Evolutionary conservation across 2,888 invertebrate genomes (phyloP), one percentile per base, ranked within the genome.

Genomic region (Thumatha senex): DNA sequence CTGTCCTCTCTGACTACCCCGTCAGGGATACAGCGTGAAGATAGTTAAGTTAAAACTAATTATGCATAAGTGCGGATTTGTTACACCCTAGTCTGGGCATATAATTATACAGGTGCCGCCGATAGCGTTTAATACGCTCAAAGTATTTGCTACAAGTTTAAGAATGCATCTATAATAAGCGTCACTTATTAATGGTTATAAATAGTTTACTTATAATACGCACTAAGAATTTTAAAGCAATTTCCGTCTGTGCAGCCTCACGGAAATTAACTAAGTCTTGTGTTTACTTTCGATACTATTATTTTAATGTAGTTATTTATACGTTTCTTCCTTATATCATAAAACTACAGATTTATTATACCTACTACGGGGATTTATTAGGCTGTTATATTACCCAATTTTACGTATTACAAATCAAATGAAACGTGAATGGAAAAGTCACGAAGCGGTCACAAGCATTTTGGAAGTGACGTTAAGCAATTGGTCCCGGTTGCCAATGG

Each of bases 271-370:
- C 5, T 43, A 15, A 36, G 38, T 1, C n/a, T 30, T 24, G 33
- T 43, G 43, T 43, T 43, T 48, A 33, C 33, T 42, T 38, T 36
- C 13, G 8, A 36, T 35, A 43, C 12, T 24, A 9, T 39, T 30
- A 15, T 39, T 39, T 39, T 47, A 14, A 44, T 43, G 18, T 48
- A 43, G 36, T 43, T 24, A 29, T 35, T 30, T 42, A n/a, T n/a
- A n/a, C n/a, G n/a, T 33, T 45, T 48, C 31, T 12, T 36, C 13
- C 11, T 33, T 36, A 15, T 7, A 30, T 41, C 13, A 36, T 42
- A 18, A 35, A 42, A 48, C 29, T 29, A 36, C 42, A 33, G 38
- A 11, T 48, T 41, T 47, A 41, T 47, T n/a, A 1, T n/a, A 35
- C 18, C 18, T 24, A 24, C 18, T 34, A 18, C 9, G 18, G 12